Evolutionary conservation across 2,888 invertebrate genomes (phyloP), one percentile per base, ranked within the genome.

Genomic region (Byasa hedistus): DNA sequence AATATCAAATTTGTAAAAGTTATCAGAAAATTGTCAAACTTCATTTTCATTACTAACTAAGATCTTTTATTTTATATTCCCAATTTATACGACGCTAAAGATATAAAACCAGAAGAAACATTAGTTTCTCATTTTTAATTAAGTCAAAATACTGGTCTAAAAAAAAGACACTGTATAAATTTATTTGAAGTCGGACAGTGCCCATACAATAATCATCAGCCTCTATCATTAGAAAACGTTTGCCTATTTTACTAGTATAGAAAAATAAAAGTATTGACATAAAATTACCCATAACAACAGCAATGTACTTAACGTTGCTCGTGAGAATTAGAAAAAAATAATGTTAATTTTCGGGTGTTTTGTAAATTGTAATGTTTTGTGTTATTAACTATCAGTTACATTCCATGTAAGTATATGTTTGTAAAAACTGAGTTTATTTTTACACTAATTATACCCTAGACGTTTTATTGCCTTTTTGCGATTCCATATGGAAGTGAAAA

Each of bases 391-490:
- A 19, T 54, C 3, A 21, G 15, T 22, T 54, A 23, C 52, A 23
- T 54, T 10, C 22, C 52, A 22, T 54, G 52, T 54, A 54, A 54
- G 52, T 54, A 54, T 54, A 54, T 22, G 52, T 22, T 12, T 54
- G 7, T 54, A 54, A 48, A 54, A 21, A 39, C 1, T 39, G 3
- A 12, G 39, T 4, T 27, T 27, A 27, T 27, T 27, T 4, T 27
- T 27, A 27, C 27, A 27, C 27, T 15, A 39, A 1, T 15, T 39
- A 12, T 39, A 15, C 12, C 15, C 15, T 15, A 15, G 0, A 39
- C 12, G 15, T 39, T 15, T 39, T 39, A 15, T 39, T 39, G 36
- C 39, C 39, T 1, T 1, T 39, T 12, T 39, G 12, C 3, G 12
- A 39, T 39, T 15, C 15, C 39, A 39, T 39, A 39, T 39, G 12